A percentile compares a stretch with the other conserved stretches of the same genome.
Evolutionary conservation across 1,140 invertebrate species (phyloP).

Genomic region (Brachionus angularis): DNA sequence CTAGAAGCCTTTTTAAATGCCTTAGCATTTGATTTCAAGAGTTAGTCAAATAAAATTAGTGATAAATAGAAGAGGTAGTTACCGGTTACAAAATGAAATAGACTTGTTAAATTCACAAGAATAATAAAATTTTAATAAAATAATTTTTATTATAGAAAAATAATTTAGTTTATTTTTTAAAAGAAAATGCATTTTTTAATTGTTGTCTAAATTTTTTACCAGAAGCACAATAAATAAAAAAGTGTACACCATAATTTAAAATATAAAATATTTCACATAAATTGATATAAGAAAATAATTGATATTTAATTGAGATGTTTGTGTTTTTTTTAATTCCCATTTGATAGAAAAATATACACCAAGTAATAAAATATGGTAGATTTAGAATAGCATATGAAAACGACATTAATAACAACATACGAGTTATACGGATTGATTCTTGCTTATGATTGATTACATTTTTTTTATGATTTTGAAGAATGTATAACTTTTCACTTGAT

Average conservation of each 20-base stretch:
- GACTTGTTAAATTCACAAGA: too few relatives aligned
- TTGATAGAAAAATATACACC: slow-evolving; percentile 42
- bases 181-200: slow-evolving; percentile 13
- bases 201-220: slow-evolving; percentile 27
- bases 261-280: slow-evolving; percentile 42
- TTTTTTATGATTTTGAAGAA: neutral
- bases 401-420: slow-evolving; percentile 33
- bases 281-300: slow-evolving; percentile 23
- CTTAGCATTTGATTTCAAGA: too few relatives aligned
- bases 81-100: too few relatives aligned
- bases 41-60: too few relatives aligned
- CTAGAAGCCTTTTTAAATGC: too few relatives aligned
- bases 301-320: neutral
- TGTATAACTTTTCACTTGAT: neutral
- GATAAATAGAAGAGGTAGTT: too few relatives aligned
- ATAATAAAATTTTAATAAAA: too few relatives aligned
- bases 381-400: slow-evolving; percentile 29
- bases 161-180: neutral
- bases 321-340: slow-evolving; percentile 3
- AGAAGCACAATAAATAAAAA: slow-evolving; percentile 43
- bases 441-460: neutral
- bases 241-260: slow-evolving; percentile 33
- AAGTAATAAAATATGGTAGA: slow-evolving; percentile 24
- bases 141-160: too few relatives aligned
- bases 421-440: slow-evolving; percentile 16